Percentiles rank a stretch among this genome's conserved stretches.
Conservation (phyloP, 2,113 vertebrate species). For the Atrichornis clamosus region DNA sequence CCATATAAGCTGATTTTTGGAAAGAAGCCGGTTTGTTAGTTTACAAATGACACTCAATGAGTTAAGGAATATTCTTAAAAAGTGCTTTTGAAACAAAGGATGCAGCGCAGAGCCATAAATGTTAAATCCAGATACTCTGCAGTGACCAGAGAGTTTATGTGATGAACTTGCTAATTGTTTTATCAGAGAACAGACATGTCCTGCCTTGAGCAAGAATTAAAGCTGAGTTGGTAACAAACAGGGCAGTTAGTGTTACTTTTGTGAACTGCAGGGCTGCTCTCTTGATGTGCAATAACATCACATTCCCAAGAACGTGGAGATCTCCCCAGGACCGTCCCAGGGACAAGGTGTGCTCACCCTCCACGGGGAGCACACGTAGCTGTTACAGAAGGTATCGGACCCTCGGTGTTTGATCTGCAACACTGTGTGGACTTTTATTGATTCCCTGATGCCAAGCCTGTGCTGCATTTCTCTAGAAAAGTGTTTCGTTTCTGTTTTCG, state of each 20-base stretch:
- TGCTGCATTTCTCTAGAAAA: neutral
- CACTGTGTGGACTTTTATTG: rapidly evolving
- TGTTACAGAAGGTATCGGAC: rapidly evolving
- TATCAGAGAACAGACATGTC: neutral
- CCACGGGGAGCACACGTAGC: rapidly evolving
- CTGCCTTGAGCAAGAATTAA: neutral
- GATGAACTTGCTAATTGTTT: neutral
- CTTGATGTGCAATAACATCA: neutral
- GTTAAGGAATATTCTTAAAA: neutral
- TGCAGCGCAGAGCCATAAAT: neutral
- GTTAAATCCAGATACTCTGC: neutral
- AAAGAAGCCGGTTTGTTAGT: neutral
- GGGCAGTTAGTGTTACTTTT: neutral
- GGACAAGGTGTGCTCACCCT: neutral
- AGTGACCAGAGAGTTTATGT: neutral
- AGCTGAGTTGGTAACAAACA: neutral
- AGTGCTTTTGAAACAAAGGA: neutral
- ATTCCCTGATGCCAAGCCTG: neutral
- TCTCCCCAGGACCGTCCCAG: neutral
- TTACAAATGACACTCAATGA: neutral
- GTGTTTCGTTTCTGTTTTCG: neutral
- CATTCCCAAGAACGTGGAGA: neutral
- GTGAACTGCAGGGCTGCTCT: rapidly evolving
- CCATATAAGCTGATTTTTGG: neutral
- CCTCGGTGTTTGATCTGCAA: neutral